A percentile compares a stretch with the other conserved stretches of the same genome.
phyloP scores from a whole-genome alignment of 2,888 invertebrate species.

The Coelopa pilipes region DNA sequence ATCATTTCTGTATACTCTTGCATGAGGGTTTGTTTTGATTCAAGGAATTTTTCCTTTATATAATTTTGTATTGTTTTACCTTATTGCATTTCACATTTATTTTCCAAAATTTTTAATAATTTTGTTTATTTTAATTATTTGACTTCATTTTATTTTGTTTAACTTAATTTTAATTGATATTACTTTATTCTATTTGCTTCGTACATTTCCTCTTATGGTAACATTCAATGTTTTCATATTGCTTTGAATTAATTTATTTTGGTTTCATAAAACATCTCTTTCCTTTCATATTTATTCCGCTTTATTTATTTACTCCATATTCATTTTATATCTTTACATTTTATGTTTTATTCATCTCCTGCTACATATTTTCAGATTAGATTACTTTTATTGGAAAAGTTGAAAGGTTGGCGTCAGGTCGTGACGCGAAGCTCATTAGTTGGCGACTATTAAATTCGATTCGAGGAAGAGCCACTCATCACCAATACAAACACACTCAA shows the following conservation, averaged over 20 bases:
- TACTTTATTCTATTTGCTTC: background rate
- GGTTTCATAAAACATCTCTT: no score
- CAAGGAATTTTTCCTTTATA: background rate
- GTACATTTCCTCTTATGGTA: background rate
- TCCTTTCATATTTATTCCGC: background rate
- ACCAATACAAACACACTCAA: no score
- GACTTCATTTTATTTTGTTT: background rate
- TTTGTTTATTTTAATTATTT: constrained; percentile 1
- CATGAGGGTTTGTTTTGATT: no score
- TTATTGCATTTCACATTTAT: background rate
- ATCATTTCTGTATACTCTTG: background rate
- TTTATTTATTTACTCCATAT: background rate
- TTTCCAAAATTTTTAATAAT: background rate
- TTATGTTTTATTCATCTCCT: background rate
- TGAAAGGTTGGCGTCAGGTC: no score
- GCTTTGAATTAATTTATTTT: background rate
- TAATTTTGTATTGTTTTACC: no score
- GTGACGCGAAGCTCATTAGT: no score
- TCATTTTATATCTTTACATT: background rate
- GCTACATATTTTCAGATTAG: background rate
- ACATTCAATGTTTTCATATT: background rate
- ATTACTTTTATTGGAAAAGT: background rate
- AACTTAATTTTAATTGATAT: background rate
- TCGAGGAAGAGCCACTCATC: no score
- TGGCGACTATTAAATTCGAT: no score